Base-by-base conservation (phyloP, 2,888 invertebrate species). In the Trissoscelio sp. region DNA sequence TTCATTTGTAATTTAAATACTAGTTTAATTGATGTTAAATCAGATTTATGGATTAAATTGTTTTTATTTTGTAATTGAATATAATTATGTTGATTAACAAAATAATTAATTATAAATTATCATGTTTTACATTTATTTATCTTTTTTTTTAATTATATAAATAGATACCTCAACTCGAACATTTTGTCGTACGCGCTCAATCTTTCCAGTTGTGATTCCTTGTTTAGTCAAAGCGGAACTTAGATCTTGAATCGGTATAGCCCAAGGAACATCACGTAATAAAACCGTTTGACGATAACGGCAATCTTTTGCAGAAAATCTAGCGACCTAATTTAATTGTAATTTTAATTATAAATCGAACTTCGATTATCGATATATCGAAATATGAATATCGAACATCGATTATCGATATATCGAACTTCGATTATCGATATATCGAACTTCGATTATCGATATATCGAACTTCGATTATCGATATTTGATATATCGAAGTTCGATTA, bases 241-340 rank as follows among this genome's bases (percentile, higher is more conserved):
- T 6, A 93, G 85, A 85, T 93, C 93, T 74, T 91, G 89, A 3
- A 92, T 86, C 0, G 92, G 92, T 67, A 93, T 92, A 1, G 92
- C 92, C 92, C 92, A 92, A 3, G 93, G 93, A 3, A 93, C 92
- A 72, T 93, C 92, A 31, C 91, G 90, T 72, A 93, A 88, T 12
- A 92, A 84, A 5, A 92, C 89, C 3, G 89, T 89, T 77, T 92
- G 92, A 20, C 90, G 89, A 77, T 92, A 92, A 42, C 90, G 87
- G 0, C 90, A 87, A 79, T 91, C 91, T 69, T 89, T 88, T n/a
- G 90, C 90, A 34, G 89, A 90, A 83, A 92, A 91, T 77, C 91
- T 89, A 0, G 92, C 92, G 9, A 92, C 92, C 91, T 91, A 16
- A 70, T 5, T 16, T 2, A 55, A 31, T 2, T 6, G 12, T 18